These are phyloP conservation scores for Dermatemys mawii DNA, from an alignment of 2,113 vertebrate species.

Conservation along the genomic window DNA sequence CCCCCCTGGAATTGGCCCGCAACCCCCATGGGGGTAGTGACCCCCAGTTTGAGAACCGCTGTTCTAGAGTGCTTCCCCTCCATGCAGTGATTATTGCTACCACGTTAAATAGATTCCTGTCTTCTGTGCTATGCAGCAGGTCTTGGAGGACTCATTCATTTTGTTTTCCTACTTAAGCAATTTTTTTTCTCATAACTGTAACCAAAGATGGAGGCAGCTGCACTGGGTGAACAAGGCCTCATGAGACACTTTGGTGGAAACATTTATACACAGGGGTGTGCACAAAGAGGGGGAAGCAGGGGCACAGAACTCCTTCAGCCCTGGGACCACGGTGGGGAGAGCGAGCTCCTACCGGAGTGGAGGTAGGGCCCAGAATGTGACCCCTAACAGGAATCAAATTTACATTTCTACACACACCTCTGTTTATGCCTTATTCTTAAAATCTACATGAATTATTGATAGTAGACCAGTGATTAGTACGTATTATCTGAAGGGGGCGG, in stretches of 20 bases:
- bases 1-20: too few species aligned
- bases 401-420: too few species aligned
- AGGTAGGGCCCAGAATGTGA: too few species aligned
- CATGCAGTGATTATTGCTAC: not conserved
- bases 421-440: not conserved
- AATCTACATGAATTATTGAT: not conserved
- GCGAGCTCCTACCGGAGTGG: too few species aligned
- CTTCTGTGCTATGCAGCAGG: accelerated
- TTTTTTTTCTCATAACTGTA: not conserved
- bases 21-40: too few species aligned
- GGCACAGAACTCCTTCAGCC: too few species aligned
- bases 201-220: not conserved
- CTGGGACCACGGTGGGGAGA: too few species aligned
- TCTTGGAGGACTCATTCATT: not conserved
- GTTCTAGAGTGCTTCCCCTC: not conserved
- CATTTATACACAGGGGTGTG: not conserved
- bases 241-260: not conserved
- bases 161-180: not conserved
- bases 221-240: not conserved
- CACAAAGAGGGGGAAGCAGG: too few species aligned
- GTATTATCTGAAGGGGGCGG: not conserved
- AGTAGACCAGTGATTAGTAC: not conserved
- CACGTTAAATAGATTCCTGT: not conserved
- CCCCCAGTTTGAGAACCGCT: too few species aligned
- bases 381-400: too few species aligned